phyloP scores from a whole-genome alignment of 2,888 invertebrate genomes.

The Spilarctia lutea region DNA sequence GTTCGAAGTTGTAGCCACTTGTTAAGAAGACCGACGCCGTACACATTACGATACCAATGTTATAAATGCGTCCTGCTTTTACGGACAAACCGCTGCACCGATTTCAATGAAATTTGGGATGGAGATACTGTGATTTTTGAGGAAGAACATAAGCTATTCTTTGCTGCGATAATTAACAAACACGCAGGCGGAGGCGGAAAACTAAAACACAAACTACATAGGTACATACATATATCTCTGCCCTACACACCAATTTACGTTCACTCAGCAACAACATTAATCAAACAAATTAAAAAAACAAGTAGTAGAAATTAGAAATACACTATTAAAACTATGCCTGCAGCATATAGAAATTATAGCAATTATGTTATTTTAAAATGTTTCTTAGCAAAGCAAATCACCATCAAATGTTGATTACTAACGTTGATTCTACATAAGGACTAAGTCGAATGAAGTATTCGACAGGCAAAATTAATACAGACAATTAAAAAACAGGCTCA shows the following conservation, averaged over 20 bases:
- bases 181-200: neutral
- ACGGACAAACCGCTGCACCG: too few relatives aligned
- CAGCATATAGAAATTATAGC: neutral
- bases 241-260: neutral
- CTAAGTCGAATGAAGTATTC: neutral
- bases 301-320: neutral
- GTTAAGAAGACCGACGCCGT: too few relatives aligned
- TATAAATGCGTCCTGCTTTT: too few relatives aligned
- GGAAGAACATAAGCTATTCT: too few relatives aligned
- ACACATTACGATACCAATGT: too few relatives aligned
- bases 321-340: neutral
- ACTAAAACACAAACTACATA: neutral
- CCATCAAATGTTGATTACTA: neutral
- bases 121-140: too few relatives aligned
- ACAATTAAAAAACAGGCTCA: neutral
- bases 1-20: too few relatives aligned
- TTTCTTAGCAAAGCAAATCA: slow-evolving; percentile 1
- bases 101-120: too few relatives aligned
- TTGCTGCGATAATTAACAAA: too few relatives aligned
- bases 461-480: neutral
- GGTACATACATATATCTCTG: neutral
- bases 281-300: neutral
- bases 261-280: neutral
- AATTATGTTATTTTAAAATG: neutral
- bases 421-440: too few relatives aligned